Evolutionary conservation across 2,888 invertebrate genomes (phyloP).

Genomic region (Argyresthia albistria): DNA sequence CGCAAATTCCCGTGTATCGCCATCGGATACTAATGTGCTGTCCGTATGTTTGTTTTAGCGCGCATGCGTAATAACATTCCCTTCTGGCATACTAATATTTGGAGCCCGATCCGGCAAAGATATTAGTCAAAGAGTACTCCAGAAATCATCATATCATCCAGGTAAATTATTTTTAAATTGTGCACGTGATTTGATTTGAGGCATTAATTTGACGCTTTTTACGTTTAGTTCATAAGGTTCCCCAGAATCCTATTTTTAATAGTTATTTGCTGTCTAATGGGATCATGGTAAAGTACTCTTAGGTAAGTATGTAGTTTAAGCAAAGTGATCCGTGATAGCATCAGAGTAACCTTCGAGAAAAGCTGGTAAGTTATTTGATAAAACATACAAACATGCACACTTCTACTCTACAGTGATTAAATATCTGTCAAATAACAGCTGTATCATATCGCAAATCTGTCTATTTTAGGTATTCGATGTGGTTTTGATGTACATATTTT

Average conservation of each 20-base stretch:
- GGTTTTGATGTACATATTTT: constrained; percentile 21
- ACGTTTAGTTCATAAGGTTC: constrained; percentile 7
- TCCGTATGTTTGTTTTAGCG: constrained; percentile 70
- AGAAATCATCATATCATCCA: constrained; percentile 38
- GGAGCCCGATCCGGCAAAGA: constrained; percentile 51
- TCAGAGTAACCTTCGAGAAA: not conserved
- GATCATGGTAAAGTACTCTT: not conserved
- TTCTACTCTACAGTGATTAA: not conserved
- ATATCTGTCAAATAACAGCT: constrained; percentile 33
- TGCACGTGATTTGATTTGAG: constrained; percentile 24
- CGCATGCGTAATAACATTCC: constrained; percentile 73
- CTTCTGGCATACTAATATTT: constrained; percentile 71
- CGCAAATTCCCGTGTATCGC: constrained; percentile 4
- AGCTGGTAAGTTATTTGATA: constrained; percentile 2
- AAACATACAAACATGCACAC: not conserved
- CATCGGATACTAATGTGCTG: constrained; percentile 42
- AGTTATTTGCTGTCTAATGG: constrained; percentile 2
- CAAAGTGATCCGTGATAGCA: not conserved
- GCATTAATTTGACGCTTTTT: constrained; percentile 27
- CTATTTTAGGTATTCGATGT: constrained; percentile 15
- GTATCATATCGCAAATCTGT: constrained; percentile 42
- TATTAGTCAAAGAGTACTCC: constrained; percentile 25
- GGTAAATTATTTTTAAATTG: constrained; percentile 35
- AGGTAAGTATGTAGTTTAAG: too few species aligned
- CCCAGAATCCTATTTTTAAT: constrained; percentile 14